Conservation (phyloP, 2,888 invertebrate species). For the Idaea biselata region DNA sequence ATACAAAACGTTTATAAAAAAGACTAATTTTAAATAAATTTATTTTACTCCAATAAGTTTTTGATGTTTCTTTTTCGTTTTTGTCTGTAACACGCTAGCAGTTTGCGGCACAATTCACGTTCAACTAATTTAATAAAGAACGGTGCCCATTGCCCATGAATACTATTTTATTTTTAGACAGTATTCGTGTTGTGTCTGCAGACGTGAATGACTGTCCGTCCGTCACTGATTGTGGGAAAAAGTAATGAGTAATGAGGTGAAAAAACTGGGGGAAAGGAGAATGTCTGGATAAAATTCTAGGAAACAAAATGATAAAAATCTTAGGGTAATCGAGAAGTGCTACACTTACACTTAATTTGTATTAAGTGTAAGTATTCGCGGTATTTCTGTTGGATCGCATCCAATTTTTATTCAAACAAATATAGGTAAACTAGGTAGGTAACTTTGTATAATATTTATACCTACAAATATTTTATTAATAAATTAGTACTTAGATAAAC, state of each 20-base stretch:
- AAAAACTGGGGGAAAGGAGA: neutral
- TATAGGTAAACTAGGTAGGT: too few relatives aligned
- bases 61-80: neutral
- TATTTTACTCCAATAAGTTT: too few relatives aligned
- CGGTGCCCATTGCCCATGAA: conserved; percentile 60
- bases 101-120: neutral
- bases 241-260: conserved; percentile 23
- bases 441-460: too few relatives aligned
- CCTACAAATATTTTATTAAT: too few relatives aligned
- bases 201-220: conserved; percentile 46
- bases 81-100: conserved; percentile 8
- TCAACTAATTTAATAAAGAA: too few relatives aligned
- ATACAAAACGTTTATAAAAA: neutral
- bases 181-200: conserved; percentile 58
- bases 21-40: too few relatives aligned
- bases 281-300: neutral
- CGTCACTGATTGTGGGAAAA: conserved; percentile 35
- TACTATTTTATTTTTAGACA: conserved; percentile 59
- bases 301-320: neutral
- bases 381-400: neutral
- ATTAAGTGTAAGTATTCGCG: neutral
- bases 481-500: too few relatives aligned
- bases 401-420: neutral
- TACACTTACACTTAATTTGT: too few relatives aligned
- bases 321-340: neutral